Conservation (phyloP, 2,888 invertebrate species). For the Cheilosia variabilis region DNA sequence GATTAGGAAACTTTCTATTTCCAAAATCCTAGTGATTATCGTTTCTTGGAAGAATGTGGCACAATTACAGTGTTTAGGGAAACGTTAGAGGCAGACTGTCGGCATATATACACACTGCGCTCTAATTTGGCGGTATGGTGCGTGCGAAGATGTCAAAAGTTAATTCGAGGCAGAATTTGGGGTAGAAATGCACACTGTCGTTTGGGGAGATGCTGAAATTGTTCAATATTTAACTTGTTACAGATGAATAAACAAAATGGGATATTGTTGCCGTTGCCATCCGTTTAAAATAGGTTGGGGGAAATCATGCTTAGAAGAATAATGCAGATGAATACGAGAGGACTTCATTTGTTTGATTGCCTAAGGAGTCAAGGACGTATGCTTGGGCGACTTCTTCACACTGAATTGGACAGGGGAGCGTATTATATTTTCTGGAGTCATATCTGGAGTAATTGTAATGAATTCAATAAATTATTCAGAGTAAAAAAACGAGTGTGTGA, state of each 20-base stretch:
- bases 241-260: conserved; percentile 65
- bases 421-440: conserved; percentile 12
- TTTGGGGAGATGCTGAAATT: conserved; percentile 28
- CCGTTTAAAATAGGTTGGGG: conserved; percentile 2
- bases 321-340: conserved; percentile 18
- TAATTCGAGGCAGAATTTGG: conserved; percentile 41
- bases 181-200: conserved; percentile 22
- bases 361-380: conserved; percentile 7
- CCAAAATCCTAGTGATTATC: conserved; percentile 62
- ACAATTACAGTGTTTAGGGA: conserved; percentile 45
- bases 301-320: neutral
- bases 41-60: conserved; percentile 53
- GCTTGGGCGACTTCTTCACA: conserved; percentile 16
- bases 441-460: conserved; percentile 5
- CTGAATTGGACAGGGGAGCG: conserved; percentile 35
- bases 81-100: conserved; percentile 1
- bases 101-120: neutral
- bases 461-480: conserved; percentile 10
- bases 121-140: conserved; percentile 52
- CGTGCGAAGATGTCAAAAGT: conserved; percentile 67
- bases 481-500: no score
- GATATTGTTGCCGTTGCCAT: conserved; percentile 41
- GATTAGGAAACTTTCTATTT: conserved; percentile 29
- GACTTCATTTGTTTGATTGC: conserved; percentile 33
- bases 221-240: conserved; percentile 71